Conservation (phyloP, 1,140 invertebrate species). For the Steinernema feltiae region DNA sequence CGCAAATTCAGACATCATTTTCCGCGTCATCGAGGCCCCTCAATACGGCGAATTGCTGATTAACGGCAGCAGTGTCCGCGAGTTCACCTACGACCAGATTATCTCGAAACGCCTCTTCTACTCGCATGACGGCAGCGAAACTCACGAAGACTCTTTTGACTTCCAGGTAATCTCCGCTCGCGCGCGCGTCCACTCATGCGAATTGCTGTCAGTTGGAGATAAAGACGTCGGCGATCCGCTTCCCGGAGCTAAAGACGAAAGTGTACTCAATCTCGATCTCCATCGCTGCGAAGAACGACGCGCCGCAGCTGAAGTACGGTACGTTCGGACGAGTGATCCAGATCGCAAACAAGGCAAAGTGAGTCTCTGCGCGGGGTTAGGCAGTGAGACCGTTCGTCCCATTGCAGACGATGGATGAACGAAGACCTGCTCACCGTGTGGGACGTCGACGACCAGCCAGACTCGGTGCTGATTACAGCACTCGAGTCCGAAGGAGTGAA, state of each 20-base stretch:
- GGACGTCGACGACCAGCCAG: slow-evolving; percentile 1
- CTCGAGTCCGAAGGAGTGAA: slow-evolving; percentile 25
- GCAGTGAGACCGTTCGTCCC: background rate
- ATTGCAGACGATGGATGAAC: background rate
- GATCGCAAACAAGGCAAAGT: background rate
- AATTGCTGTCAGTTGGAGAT: background rate
- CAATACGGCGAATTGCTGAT: slow-evolving; percentile 32
- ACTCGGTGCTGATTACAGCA: background rate
- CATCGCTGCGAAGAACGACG: slow-evolving; percentile 15
- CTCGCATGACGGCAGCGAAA: slow-evolving; percentile 35
- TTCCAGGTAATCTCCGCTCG: slow-evolving; percentile 26
- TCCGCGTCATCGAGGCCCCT: slow-evolving; percentile 31
- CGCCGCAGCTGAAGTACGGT: background rate
- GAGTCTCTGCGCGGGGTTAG: too few relatives aligned
- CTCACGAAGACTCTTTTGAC: slow-evolving; percentile 27
- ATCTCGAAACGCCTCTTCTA: slow-evolving; percentile 30
- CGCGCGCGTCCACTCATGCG: background rate
- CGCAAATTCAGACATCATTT: slow-evolving; percentile 32
- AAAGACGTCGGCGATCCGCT: background rate
- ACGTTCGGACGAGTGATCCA: background rate
- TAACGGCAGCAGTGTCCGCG: background rate
- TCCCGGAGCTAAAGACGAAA: background rate
- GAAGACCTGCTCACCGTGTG: background rate
- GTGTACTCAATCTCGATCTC: slow-evolving; percentile 35
- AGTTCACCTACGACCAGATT: slow-evolving; percentile 34